Conservation (phyloP, 2,797 vertebrate species). For the Micromesistius poutassou region DNA sequence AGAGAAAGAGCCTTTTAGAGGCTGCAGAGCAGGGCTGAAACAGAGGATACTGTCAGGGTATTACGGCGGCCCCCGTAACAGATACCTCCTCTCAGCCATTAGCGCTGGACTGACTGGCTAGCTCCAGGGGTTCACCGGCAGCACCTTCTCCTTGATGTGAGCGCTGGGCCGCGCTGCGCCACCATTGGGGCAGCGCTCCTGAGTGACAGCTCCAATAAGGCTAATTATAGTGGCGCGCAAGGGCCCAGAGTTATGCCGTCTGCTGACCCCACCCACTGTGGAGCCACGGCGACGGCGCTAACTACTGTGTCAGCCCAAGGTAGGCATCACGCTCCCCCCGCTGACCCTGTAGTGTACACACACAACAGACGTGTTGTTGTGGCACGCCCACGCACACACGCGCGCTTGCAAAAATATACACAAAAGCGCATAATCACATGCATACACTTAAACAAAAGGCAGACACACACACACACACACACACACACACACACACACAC, state of each 20-base stretch:
- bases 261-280: slow-evolving; percentile 68
- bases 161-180: slow-evolving; percentile 40
- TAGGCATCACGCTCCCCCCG: slow-evolving; percentile 58
- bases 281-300: slow-evolving; percentile 66
- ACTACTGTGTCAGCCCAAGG: slow-evolving; percentile 64
- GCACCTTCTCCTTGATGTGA: slow-evolving; percentile 64
- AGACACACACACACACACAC: too few relatives aligned
- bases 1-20: background rate
- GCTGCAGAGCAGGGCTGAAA: slow-evolving; percentile 35
- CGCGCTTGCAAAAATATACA: slow-evolving; percentile 9
- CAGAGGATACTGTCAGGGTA: slow-evolving; percentile 51
- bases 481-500: slow-evolving; percentile 15
- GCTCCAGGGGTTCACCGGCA: slow-evolving; percentile 40
- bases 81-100: slow-evolving; percentile 53
- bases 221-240: slow-evolving; percentile 72
- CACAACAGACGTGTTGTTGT: background rate
- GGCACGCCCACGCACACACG: slow-evolving; percentile 21
- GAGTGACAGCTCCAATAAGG: slow-evolving; percentile 75
- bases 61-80: slow-evolving; percentile 61
- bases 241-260: slow-evolving; percentile 66
- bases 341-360: slow-evolving; percentile 62
- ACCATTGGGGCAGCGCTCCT: slow-evolving; percentile 40
- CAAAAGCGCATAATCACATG: background rate
- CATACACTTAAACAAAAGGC: background rate
- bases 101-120: slow-evolving; percentile 38